Percentiles rank a stretch among this genome's conserved stretches.
phyloP scores from a whole-genome alignment of 2,113 vertebrate species.

The Pollachius pollachius region DNA sequence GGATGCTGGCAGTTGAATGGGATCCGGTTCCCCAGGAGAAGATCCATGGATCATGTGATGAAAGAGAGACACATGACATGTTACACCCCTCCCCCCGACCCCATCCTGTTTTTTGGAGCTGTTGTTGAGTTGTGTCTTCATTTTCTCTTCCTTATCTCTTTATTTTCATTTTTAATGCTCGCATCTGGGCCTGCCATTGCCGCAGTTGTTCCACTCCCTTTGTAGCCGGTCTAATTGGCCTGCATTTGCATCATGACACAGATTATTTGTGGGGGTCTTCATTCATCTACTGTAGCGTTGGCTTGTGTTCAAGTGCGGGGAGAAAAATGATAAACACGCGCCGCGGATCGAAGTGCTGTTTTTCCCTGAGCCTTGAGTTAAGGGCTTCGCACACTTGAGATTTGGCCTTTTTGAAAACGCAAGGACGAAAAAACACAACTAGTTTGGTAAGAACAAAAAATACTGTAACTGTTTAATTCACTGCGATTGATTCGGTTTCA shows the following conservation, averaged over 20 bases:
- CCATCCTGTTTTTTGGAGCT: not conserved
- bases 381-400: no score
- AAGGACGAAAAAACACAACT: no score
- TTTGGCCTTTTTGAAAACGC: no score
- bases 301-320: conserved; percentile 22
- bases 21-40: conserved; percentile 22
- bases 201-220: conserved; percentile 30
- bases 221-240: conserved; percentile 49
- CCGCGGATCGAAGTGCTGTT: no score
- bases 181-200: conserved; percentile 26
- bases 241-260: conserved; percentile 26
- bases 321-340: not conserved
- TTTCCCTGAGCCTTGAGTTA: no score
- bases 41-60: not conserved
- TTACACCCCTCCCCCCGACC: not conserved
- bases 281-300: conserved; percentile 18
- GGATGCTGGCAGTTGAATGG: conserved; percentile 38
- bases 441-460: no score
- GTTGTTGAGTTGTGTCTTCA: conserved; percentile 7
- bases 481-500: no score
- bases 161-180: conserved; percentile 10
- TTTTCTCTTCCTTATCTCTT: not conserved
- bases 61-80: not conserved
- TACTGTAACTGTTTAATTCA: no score
- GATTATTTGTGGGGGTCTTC: conserved; percentile 22